phyloP scores from a whole-genome alignment of 2,797 vertebrate species.

The Chanos chanos region DNA sequence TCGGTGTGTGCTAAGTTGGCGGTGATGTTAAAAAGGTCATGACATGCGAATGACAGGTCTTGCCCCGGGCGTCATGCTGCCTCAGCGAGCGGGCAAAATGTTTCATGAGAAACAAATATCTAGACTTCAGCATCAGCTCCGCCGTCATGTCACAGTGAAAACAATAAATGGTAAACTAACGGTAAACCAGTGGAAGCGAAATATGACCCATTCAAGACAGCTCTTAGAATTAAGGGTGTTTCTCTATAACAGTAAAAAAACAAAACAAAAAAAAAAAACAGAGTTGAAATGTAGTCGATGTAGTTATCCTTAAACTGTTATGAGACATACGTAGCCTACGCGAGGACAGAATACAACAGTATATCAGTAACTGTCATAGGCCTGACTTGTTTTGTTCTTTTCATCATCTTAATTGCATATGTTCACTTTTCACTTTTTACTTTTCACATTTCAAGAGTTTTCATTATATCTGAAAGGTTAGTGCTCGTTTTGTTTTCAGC shows the following conservation, averaged over 20 bases:
- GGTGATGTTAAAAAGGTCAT: slow-evolving; percentile 69
- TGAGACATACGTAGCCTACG: too few relatives aligned
- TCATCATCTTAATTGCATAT: not conserved
- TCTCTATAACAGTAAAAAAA: too few relatives aligned
- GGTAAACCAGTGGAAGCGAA: too few relatives aligned
- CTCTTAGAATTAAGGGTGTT: too few relatives aligned
- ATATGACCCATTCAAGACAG: too few relatives aligned
- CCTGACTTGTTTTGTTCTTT: not conserved
- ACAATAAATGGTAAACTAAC: not conserved
- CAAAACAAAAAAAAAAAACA: too few relatives aligned
- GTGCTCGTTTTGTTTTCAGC: not conserved
- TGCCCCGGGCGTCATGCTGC: slow-evolving; percentile 69
- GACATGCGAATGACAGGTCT: slow-evolving; percentile 69
- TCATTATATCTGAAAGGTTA: too few relatives aligned
- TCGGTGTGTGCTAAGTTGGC: slow-evolving; percentile 32
- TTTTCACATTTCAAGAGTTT: too few relatives aligned
- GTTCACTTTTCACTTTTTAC: not conserved
- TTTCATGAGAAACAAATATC: slow-evolving; percentile 24
- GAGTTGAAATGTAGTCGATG: too few relatives aligned
- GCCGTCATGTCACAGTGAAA: not conserved
- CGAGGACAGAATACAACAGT: too few relatives aligned
- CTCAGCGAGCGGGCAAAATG: slow-evolving; percentile 57
- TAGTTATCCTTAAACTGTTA: too few relatives aligned
- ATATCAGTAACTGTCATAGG: too few relatives aligned
- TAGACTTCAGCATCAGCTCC: slow-evolving; percentile 12